phyloP scores from a whole-genome alignment of 2,888 invertebrate genomes.

The Cheilosia urbana region DNA sequence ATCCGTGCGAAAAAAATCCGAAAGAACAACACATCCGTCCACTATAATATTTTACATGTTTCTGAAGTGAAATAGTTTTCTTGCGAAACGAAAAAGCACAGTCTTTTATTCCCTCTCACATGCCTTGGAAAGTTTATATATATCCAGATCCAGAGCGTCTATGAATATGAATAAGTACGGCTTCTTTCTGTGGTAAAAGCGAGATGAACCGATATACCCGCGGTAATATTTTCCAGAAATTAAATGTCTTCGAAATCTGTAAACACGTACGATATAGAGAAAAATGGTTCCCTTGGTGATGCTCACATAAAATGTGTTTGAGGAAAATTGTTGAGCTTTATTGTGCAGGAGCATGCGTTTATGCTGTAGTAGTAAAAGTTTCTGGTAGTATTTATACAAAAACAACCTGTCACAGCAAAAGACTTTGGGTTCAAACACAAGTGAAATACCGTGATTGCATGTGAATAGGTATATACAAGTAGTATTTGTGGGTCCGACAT shows the following conservation, averaged over 20 bases:
- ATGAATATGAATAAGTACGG: constrained; percentile 12
- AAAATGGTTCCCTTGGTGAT: background rate
- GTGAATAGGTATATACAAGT: too few relatives aligned
- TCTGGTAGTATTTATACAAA: constrained; percentile 1
- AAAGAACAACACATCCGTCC: constrained; percentile 47
- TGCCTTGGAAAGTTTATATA: constrained; percentile 42
- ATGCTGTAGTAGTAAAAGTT: constrained; percentile 52
- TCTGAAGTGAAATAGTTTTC: constrained; percentile 49
- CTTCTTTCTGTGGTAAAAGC: background rate
- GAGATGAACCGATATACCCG: constrained; percentile 2
- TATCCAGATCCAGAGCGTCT: constrained; percentile 45
- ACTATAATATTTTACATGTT: constrained; percentile 59
- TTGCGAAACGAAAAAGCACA: constrained; percentile 44
- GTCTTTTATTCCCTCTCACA: constrained; percentile 5
- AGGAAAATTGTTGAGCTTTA: constrained; percentile 33
- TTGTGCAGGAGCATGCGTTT: constrained; percentile 41
- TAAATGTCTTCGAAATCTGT: constrained; percentile 1
- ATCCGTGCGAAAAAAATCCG: constrained; percentile 35
- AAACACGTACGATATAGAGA: constrained; percentile 4
- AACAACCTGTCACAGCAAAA: background rate
- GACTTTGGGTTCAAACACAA: too few relatives aligned
- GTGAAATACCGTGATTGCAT: too few relatives aligned
- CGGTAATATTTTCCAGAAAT: constrained; percentile 1
- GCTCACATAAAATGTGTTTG: constrained; percentile 10
- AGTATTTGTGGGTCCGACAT: too few relatives aligned